Evolutionary conservation across 1,140 invertebrate genomes (phyloP), one percentile per base, ranked within the genome.

Genomic region (Pseudachorutes palmiensis): DNA sequence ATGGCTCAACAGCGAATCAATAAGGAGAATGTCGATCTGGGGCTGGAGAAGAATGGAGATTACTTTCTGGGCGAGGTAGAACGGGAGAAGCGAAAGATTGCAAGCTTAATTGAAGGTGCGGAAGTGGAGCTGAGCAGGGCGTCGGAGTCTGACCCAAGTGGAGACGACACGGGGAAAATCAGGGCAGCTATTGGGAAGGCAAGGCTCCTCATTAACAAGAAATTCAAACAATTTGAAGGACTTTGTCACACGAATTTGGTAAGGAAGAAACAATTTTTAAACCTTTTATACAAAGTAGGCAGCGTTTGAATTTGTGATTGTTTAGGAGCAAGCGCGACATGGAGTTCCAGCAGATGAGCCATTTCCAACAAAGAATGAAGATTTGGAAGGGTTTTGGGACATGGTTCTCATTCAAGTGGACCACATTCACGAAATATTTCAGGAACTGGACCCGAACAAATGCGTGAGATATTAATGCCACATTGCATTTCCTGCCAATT

Each of bases 331-430:
- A 71, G 32, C 85, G 79, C 86, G 84, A 76, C 84, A 70, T 36
- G 70, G 68, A 28, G 59, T 64, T 22, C 19, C 60, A 33, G 33
- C 26, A 26, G 86, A 86, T 60, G 91, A 93, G 76, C 86, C 86
- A 68, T 94, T 93, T 77, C 88, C 89, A 41, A 94, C 92, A 1
- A 94, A 91, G 2, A 81, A 84, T 74, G 87, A 90, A 74, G 94
- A 97, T 79, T 81, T 97, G 63, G 90, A 89, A 74, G 94, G 94
- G 22, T 97, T 97, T 80, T 97, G 94, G 94, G 94, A 97, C 78
- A 94, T 97, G 91, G 91, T 97, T 5, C 86, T 87, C 77, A 83
- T 97, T 55, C 94, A 97, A 79, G 86, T 94, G 5, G 84, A 87
- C 33, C 87, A 91, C 78, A 83, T 93, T 22, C 84, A 92, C 76